These are phyloP conservation scores for Bovichtus variegatus DNA, from an alignment of 2,797 vertebrate genomes.

Conservation along the genomic window DNA sequence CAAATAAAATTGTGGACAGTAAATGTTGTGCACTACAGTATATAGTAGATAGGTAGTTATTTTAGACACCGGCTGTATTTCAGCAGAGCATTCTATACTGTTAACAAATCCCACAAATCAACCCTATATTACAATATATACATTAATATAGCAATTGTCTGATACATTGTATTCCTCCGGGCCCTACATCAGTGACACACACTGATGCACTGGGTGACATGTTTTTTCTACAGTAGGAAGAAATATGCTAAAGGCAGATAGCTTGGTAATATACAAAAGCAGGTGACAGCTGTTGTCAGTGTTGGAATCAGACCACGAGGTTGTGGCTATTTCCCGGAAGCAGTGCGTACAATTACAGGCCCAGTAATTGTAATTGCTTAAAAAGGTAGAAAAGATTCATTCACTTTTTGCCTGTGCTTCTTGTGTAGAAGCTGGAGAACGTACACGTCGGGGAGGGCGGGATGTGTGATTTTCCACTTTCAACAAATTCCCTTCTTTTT, in stretches of 20 bases:
- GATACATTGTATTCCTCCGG: too few relatives aligned
- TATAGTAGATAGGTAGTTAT: background rate
- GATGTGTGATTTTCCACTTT: slow-evolving; percentile 1
- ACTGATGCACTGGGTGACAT: too few relatives aligned
- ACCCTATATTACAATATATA: too few relatives aligned
- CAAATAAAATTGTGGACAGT: too few relatives aligned
- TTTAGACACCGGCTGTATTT: too few relatives aligned
- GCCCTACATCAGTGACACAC: too few relatives aligned
- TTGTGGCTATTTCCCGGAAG: background rate
- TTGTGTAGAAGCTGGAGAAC: background rate
- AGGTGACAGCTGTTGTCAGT: background rate
- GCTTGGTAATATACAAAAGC: background rate
- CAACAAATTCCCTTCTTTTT: background rate
- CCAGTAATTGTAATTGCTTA: background rate
- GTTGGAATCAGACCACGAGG: background rate
- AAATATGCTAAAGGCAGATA: background rate
- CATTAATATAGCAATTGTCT: too few relatives aligned
- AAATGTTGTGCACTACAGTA: too few relatives aligned
- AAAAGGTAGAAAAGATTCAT: background rate
- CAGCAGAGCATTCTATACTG: too few relatives aligned
- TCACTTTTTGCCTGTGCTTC: background rate
- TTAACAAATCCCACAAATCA: too few relatives aligned
- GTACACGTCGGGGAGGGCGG: background rate
- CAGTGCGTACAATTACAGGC: background rate
- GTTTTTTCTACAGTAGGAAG: too few relatives aligned